These are phyloP conservation scores for Steinernema khuongi DNA, from an alignment of 1,140 invertebrate species.

Conservation along the genomic window DNA sequence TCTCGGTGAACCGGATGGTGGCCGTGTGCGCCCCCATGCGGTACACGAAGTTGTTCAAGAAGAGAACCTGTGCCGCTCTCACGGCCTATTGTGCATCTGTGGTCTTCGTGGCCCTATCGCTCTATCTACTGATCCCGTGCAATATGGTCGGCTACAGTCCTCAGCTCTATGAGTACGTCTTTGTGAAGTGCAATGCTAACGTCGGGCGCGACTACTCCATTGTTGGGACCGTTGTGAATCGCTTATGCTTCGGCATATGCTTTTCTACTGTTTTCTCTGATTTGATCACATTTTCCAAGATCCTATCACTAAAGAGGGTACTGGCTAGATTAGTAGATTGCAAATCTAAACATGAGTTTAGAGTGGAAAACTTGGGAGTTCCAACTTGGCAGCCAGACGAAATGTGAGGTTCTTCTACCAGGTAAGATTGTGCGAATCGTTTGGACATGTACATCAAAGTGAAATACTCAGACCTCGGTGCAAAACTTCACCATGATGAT, in stretches of 20 bases:
- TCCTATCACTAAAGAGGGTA: background rate
- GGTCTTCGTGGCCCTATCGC: background rate
- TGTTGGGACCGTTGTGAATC: background rate
- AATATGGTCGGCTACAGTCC: background rate
- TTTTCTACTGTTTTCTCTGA: background rate
- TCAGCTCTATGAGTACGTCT: background rate
- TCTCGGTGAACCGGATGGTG: background rate
- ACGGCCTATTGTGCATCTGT: background rate
- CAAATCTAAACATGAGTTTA: background rate
- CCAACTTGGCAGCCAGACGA: no score
- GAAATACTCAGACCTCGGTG: background rate
- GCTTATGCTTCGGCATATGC: background rate
- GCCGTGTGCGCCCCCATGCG: background rate
- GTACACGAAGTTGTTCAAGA: background rate
- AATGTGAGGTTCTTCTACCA: background rate
- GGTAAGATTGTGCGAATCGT: background rate
- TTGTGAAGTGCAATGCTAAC: background rate
- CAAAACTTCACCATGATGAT: conserved; percentile 4
- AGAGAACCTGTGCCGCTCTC: background rate
- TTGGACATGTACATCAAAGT: background rate
- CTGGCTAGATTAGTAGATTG: background rate
- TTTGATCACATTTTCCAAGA: background rate
- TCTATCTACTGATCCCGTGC: background rate
- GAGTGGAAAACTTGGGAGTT: background rate
- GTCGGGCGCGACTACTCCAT: background rate